Evolutionary conservation across 35 echinoderm and acorn worm genomes (phyloP).

Genomic region (Diadema setosum): DNA sequence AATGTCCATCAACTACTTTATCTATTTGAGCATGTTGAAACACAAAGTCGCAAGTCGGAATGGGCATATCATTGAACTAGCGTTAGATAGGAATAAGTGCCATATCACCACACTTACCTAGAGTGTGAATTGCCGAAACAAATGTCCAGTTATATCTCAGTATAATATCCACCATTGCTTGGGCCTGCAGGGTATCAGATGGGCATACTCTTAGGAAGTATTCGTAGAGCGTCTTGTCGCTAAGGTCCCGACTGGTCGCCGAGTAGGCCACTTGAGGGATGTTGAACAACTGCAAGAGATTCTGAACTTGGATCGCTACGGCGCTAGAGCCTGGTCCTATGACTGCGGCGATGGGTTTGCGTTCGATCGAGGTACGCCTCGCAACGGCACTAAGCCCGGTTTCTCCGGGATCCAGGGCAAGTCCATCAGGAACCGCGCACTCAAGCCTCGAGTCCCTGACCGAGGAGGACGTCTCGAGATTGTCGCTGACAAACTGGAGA

Average conservation of each 20-base stretch:
- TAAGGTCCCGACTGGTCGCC: slow-evolving; percentile 91
- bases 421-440: background rate
- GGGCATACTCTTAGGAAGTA: slow-evolving; percentile 91
- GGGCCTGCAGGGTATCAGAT: slow-evolving; percentile 89
- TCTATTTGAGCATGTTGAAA: no score
- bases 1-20: no score
- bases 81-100: no score
- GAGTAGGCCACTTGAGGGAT: slow-evolving; percentile 99
- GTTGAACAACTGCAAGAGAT: slow-evolving; percentile 92
- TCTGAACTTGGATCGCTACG: slow-evolving; percentile 95
- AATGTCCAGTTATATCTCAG: slow-evolving; percentile 89
- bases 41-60: no score
- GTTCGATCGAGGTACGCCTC: background rate
- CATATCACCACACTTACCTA: slow-evolving; percentile 94
- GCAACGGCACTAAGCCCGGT: background rate
- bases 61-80: no score
- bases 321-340: slow-evolving; percentile 93
- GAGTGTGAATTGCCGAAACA: slow-evolving; percentile 87
- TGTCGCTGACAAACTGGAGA: slow-evolving; percentile 85
- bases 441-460: background rate
- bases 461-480: slow-evolving; percentile 24
- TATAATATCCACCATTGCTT: slow-evolving; percentile 96
- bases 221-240: slow-evolving; percentile 91
- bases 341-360: slow-evolving; percentile 81
- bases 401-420: background rate